Base-by-base conservation (phyloP, 2,888 invertebrate genomes). In the Torymus texanus region DNA sequence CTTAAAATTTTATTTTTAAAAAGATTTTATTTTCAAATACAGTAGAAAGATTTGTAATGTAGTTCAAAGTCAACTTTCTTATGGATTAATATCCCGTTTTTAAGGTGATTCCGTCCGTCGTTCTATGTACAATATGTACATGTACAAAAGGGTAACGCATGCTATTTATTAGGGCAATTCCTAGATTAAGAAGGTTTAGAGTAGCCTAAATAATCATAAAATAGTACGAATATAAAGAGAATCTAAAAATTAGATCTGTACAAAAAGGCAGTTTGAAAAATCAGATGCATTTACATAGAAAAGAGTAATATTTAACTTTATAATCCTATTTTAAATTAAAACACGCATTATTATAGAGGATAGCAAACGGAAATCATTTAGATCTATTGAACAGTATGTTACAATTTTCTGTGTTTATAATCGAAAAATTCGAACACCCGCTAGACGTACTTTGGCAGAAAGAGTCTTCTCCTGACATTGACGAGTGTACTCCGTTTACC, bases 401-500 rank as follows among this genome's bases (percentile, higher is more conserved):
- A 41, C 41, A 41, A 41, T 41, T 41, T 41, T 41, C 41, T 41
- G 8, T 41, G 41, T 41, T 41, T 41, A 41, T 41, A 41, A 41
- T 41, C 41, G 41, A 41, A 8, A 41, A 41, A 41, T 41, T 41
- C 41, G 41, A 8, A 41, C 10, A 41, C 8, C 16, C n/a, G 11
- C 29, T 63, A 41, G 62, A 70, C 50, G 24, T 13, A 75, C 78
- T 75, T 80, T 80, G 71, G 80, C 75, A 71, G 78, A 14, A 58
- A 1, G 58, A 72, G 21, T 24, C n/a, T 61, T 51, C 61, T 70
- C 14, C 50, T 56, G 41, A 56, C 24, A 55, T 12, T 58, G 14
- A 53, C 13, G 56, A 4, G 50, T 16, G 14, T 61, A 24, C 50
- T 51, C 24, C 24, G 13, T 51, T 58, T 63, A 50, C 13, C 14